These are phyloP conservation scores for Vidua chalybeata DNA, from an alignment of 2,113 vertebrate species.

Conservation along the genomic window DNA sequence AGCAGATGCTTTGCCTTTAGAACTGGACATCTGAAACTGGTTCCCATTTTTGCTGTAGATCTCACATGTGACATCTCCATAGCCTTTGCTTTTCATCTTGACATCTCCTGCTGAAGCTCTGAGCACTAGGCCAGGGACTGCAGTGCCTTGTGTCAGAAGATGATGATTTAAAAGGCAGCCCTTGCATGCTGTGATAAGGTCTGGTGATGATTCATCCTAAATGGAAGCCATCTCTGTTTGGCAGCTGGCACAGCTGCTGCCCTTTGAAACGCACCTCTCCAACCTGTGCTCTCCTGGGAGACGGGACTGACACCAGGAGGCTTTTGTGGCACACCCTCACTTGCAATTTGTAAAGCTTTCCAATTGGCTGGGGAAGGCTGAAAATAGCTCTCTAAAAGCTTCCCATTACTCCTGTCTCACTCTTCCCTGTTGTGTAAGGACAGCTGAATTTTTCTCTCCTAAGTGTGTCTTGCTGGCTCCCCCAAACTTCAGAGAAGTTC, in stretches of 20 bases:
- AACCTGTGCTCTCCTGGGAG: background rate
- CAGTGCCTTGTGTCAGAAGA: background rate
- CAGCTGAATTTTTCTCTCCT: background rate
- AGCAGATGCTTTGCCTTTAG: background rate
- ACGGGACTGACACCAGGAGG: background rate
- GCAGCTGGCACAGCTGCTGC: background rate
- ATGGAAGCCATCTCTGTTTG: background rate
- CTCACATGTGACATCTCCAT: background rate
- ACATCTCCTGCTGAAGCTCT: background rate
- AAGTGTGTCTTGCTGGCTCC: background rate
- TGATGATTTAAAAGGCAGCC: background rate
- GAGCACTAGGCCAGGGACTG: background rate
- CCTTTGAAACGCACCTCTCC: background rate
- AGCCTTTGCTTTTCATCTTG: background rate
- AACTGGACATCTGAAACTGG: background rate
- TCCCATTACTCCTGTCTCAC: background rate
- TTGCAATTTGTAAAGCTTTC: background rate
- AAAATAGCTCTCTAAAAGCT: slow-evolving; percentile 7
- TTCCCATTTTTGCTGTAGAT: background rate
- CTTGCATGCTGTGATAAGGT: background rate
- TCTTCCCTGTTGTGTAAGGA: background rate
- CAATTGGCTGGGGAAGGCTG: background rate
- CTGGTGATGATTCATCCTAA: background rate
- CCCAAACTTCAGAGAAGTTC: background rate
- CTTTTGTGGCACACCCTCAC: background rate